Evolutionary conservation across 1,140 invertebrate species (phyloP), one percentile per base, ranked within the genome.

Genomic region (Drosophila equinoxialis): DNA sequence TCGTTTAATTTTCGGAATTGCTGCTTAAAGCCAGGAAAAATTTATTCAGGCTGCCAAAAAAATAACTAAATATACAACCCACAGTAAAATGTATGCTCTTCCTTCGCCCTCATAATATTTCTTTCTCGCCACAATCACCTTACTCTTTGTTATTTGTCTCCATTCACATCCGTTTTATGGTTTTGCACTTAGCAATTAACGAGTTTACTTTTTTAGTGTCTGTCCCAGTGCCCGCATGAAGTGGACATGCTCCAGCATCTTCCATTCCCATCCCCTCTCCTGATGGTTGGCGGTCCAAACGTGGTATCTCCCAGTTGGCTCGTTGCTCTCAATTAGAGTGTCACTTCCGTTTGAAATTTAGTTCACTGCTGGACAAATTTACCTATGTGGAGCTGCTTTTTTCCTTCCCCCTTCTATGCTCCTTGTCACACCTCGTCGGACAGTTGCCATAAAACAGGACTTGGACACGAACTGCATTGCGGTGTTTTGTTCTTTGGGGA

Each of bases 131-230:
- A 60, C 65, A 17, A 26, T 10, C 8, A 30, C 20, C 6, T 6
- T 10, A 30, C 0, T 6, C 30, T 20, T 3, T 59, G 23, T 66
- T 26, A 26, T 35, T 58, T 20, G n/a, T 37, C 11, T 23, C 42
- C 11, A 17, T 61, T 35, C 5, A 62, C 60, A 67, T 68, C 68
- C 75, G 68, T 82, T 82, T 82, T 82, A 82, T 79, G 79, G 75
- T 69, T 78, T 82, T 82, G 80, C 79, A 82, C 79, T 82, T 79
- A 82, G 80, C 80, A 81, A 82, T 82, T 82, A 82, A 82, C 80
- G 71, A 82, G 80, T 82, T 82, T 82, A 82, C 80, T 78, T 71
- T 81, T 82, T 78, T 78, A 77, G 60, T 71, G 68, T 62, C 60
- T 17, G 39, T 65, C 71, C 67, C 74, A 77, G 68, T 37, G 62